phyloP scores from a whole-genome alignment of 37 sponge, comb jelly and placozoan genomes.

The Oscarella lobularis region DNA sequence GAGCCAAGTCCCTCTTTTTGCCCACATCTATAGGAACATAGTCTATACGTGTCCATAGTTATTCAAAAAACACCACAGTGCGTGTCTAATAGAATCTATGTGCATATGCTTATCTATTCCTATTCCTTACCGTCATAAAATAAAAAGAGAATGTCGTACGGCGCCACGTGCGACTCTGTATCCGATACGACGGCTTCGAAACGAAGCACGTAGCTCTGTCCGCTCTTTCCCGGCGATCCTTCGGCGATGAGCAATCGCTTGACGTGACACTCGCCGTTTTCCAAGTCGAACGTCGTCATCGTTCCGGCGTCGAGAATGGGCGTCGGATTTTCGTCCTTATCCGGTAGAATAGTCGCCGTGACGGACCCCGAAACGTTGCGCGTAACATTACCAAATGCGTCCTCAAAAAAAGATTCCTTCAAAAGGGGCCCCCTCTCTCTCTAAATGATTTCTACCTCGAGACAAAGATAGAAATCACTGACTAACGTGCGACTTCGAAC shows the following conservation, averaged over 20 bases:
- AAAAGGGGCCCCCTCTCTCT: too few relatives aligned
- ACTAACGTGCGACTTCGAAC: background rate
- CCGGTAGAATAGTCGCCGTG: background rate
- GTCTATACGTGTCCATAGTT: too few relatives aligned
- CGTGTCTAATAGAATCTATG: too few relatives aligned
- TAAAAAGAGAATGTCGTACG: background rate
- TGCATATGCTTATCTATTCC: too few relatives aligned
- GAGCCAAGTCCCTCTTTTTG: background rate
- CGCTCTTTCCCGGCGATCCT: background rate
- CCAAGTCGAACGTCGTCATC: background rate
- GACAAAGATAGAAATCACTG: too few relatives aligned
- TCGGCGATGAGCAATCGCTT: background rate
- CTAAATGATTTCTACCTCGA: too few relatives aligned
- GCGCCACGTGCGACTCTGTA: background rate
- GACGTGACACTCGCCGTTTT: background rate
- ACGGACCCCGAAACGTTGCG: background rate
- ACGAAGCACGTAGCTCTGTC: background rate
- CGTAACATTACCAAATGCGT: too few relatives aligned
- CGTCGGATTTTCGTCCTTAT: background rate
- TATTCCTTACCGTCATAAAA: conserved; percentile 2
- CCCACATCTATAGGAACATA: background rate
- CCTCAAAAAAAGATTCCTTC: too few relatives aligned
- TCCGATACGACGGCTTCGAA: background rate
- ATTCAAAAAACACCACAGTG: too few relatives aligned
- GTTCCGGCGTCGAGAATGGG: background rate